Conservation (phyloP, 92 coral and sea anemone species). For the Phenganax subtilis region DNA sequence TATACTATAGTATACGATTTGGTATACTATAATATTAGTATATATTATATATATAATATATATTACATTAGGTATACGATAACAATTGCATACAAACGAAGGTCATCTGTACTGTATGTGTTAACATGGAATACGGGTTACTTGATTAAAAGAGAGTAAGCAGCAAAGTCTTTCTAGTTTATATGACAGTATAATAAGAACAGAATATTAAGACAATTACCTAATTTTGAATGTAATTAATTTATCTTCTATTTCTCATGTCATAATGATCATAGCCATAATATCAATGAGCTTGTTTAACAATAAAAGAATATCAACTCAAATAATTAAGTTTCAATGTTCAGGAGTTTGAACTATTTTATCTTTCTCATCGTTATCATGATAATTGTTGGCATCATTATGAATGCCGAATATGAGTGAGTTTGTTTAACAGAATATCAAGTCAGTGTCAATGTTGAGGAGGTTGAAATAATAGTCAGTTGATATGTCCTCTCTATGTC, state of each 20-base stretch:
- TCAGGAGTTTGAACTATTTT: no score
- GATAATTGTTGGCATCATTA: no score
- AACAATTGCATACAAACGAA: neutral
- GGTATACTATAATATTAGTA: no score
- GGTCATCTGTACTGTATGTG: neutral
- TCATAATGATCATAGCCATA: neutral
- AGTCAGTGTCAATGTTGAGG: slow-evolving; percentile 1
- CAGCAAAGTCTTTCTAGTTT: slow-evolving; percentile 16
- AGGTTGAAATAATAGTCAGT: neutral
- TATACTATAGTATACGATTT: no score
- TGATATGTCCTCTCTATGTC: neutral
- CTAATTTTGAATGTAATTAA: neutral
- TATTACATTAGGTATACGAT: no score
- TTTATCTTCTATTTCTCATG: slow-evolving; percentile 10
- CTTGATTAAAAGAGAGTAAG: neutral
- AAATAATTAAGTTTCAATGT: no score
- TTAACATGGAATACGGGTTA: neutral
- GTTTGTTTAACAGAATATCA: neutral
- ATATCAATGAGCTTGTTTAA: slow-evolving; percentile 9
- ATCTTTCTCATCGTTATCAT: no score
- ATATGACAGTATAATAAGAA: neutral
- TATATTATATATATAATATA: no score
- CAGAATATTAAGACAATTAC: neutral
- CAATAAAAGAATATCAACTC: neutral
- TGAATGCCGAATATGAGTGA: no score